These are phyloP conservation scores for Machimus rusticus DNA, from an alignment of 2,888 invertebrate species.

Conservation along the genomic window DNA sequence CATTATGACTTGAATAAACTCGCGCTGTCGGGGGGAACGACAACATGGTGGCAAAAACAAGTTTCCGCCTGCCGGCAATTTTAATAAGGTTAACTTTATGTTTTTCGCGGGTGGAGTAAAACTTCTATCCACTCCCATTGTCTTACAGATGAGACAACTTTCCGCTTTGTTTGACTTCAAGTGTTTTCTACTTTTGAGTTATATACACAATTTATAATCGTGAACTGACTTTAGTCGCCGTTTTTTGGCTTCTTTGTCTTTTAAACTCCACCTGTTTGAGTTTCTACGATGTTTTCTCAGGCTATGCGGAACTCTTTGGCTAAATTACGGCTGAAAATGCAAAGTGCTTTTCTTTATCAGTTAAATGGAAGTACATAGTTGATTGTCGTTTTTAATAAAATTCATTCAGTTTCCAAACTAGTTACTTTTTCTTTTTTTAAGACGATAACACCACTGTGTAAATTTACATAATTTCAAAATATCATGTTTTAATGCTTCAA, in stretches of 20 bases:
- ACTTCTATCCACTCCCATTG: not conserved
- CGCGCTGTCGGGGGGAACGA: not conserved
- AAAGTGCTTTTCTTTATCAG: not conserved
- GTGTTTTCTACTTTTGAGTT: slow-evolving; percentile 24
- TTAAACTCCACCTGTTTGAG: slow-evolving; percentile 1
- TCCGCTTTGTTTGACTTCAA: slow-evolving; percentile 12
- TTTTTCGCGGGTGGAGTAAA: slow-evolving; percentile 5
- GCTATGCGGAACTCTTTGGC: not conserved
- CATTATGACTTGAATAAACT: slow-evolving; percentile 18
- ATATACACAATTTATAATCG: slow-evolving; percentile 21
- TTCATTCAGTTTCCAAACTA: not conserved
- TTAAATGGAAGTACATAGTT: not conserved
- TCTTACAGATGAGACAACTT: slow-evolving; percentile 19
- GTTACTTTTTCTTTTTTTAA: not conserved
- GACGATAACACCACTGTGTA: too few species aligned
- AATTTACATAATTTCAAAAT: not conserved
- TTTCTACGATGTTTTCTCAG: not conserved
- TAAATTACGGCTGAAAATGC: not conserved
- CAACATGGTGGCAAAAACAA: slow-evolving; percentile 4
- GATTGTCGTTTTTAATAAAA: not conserved
- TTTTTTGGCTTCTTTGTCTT: not conserved
- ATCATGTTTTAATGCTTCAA: not conserved
- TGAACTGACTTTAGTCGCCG: not conserved
- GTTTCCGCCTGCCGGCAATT: slow-evolving; percentile 1
- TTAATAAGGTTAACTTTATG: slow-evolving; percentile 32